phyloP scores from a whole-genome alignment of 2,888 invertebrate genomes.

The Cephus runcator region DNA sequence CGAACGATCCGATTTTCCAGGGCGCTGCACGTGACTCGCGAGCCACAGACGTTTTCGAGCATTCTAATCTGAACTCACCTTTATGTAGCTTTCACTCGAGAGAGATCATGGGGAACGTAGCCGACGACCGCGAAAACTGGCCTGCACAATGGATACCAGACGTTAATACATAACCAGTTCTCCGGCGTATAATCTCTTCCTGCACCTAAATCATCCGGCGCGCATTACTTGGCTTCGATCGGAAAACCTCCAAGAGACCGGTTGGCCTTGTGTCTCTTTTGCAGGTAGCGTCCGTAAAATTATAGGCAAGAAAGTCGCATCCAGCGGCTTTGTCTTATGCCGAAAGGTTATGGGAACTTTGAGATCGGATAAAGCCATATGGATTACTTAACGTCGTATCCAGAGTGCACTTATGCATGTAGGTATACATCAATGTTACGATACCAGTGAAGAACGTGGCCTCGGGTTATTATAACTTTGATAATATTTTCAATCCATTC shows the following conservation, averaged over 20 bases:
- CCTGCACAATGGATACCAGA: not conserved
- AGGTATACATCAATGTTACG: not conserved
- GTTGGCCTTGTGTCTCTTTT: constrained; percentile 1
- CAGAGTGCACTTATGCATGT: not conserved
- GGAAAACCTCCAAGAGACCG: constrained; percentile 2
- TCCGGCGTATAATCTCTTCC: not conserved
- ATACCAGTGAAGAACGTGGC: not conserved
- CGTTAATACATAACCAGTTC: not conserved
- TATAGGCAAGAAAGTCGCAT: not conserved
- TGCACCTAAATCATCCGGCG: not conserved
- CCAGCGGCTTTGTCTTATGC: not conserved
- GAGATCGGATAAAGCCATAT: not conserved
- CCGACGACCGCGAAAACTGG: not conserved
- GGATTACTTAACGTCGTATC: not conserved
- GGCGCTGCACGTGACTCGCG: not conserved
- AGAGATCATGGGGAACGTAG: not conserved
- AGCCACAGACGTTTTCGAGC: not conserved
- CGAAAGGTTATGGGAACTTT: not conserved
- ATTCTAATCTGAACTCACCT: not conserved
- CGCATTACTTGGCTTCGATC: not conserved
- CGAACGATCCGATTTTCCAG: constrained; percentile 25
- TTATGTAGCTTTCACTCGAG: not conserved
- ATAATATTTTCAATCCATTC: not conserved
- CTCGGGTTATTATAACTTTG: not conserved
- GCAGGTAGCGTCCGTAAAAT: not conserved